These are phyloP conservation scores for Ophion slaviceki DNA, from an alignment of 2,888 invertebrate species.

Conservation along the genomic window DNA sequence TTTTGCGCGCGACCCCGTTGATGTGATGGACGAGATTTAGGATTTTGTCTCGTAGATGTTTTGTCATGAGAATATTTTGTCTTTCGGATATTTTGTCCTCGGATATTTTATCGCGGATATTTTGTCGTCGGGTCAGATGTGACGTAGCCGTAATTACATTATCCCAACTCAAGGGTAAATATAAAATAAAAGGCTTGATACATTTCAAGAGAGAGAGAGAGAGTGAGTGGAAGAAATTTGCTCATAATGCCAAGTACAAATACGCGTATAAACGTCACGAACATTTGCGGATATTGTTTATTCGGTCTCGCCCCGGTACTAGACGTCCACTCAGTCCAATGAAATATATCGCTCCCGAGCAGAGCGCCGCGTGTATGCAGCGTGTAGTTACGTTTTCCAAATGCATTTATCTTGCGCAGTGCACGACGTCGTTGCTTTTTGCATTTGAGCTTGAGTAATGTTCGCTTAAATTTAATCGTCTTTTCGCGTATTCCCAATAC, in stretches of 20 bases:
- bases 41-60: too few species aligned
- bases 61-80: too few species aligned
- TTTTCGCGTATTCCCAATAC: background rate
- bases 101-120: too few species aligned
- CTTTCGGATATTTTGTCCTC: too few species aligned
- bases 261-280: constrained; percentile 67
- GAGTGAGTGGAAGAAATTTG: constrained; percentile 36
- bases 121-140: too few species aligned
- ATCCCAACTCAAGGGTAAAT: too few species aligned
- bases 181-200: too few species aligned
- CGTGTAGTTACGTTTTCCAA: constrained; percentile 42
- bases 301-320: constrained; percentile 44
- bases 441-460: background rate
- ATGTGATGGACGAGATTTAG: too few species aligned
- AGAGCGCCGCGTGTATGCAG: constrained; percentile 48
- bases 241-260: constrained; percentile 63
- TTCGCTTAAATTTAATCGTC: constrained; percentile 5
- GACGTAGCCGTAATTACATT: too few species aligned
- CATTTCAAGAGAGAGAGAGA: background rate
- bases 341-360: constrained; percentile 62
- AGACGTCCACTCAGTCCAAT: constrained; percentile 64
- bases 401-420: constrained; percentile 53
- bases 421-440: constrained; percentile 15
- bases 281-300: constrained; percentile 67
- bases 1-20: too few species aligned